Percentiles rank a stretch among this genome's conserved stretches.
Evolutionary conservation across 2,888 invertebrate genomes (phyloP).

Genomic region (Lycophotia porphyrea): DNA sequence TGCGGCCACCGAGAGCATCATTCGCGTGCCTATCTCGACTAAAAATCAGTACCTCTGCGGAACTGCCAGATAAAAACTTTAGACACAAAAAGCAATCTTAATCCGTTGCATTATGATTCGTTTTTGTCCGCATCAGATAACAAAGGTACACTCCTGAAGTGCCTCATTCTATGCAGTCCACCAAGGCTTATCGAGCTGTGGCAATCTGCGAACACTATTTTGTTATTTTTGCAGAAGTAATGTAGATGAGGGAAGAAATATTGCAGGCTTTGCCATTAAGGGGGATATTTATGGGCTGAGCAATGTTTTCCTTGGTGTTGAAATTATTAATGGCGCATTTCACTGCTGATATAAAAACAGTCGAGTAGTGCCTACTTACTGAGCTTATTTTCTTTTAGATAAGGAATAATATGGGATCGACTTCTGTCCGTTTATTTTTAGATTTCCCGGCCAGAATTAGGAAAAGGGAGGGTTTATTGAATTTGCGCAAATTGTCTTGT

Average conservation of each 20-base stretch:
- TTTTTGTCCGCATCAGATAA: conserved; percentile 75
- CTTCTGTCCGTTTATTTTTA: conserved; percentile 36
- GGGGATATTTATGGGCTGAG: conserved; percentile 79
- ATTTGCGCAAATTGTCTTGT: conserved; percentile 25
- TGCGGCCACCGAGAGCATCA: conserved; percentile 83
- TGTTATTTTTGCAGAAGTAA: conserved; percentile 88
- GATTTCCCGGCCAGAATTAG: conserved; percentile 12
- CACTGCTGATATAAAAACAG: conserved; percentile 68
- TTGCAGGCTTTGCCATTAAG: conserved; percentile 82
- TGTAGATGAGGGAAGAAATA: conserved; percentile 86
- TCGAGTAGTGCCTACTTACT: conserved; percentile 49
- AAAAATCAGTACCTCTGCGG: conserved; percentile 85
- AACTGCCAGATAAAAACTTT: conserved; percentile 76
- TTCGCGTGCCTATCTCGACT: conserved; percentile 83
- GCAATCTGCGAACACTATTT: conserved; percentile 85
- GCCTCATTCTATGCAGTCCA: conserved; percentile 81
- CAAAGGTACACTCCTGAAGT: conserved; percentile 79
- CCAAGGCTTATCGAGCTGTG: conserved; percentile 80
- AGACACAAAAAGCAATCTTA: conserved; percentile 76
- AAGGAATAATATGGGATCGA: not conserved
- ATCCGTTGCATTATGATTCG: conserved; percentile 72
- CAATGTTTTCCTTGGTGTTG: conserved; percentile 79
- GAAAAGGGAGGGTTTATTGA: conserved; percentile 24
- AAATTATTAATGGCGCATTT: conserved; percentile 82
- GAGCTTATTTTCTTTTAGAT: conserved; percentile 34